Evolutionary conservation across 2,113 vertebrate species (phyloP), one percentile per base, ranked within the genome.

Genomic region (Turdus rufiventris): DNA sequence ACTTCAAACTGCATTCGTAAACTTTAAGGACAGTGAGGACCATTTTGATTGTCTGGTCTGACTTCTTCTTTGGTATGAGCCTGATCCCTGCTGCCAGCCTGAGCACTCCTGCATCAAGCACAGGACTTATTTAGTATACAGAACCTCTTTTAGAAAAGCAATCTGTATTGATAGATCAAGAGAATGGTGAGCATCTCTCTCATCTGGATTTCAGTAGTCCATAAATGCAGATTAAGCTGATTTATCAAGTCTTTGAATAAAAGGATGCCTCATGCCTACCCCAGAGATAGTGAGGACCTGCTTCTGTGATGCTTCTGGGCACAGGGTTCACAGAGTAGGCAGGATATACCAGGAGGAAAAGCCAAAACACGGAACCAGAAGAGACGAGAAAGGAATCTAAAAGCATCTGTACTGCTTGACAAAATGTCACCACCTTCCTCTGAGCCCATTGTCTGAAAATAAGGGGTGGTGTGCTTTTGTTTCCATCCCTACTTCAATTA

Each of bases 1-100:
- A 21, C 45, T 91, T 95, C 67, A 68, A 93, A 85, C 16, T 66
- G 58, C 29, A 72, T 61, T 88, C 34, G 57, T 60, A 78, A 84
- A 73, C 34, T 63, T 66, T 19, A 75, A 62, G 38, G 70, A 42
- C 48, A 72, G 29, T 0, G 0, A 74, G 42, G 47, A 54, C 18
- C 12, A 33, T 62, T 94, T 29, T 78, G n/a, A 68, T 86, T 18
- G 7, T 42, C 36, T 79, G 34, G 9, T 67, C 65, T 89, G 47
- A 66, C 38, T 61, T 85, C 14, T 57, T 61, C 5, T 12, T 50
- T 60, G 9, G 14, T 60, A 25, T 54, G 79, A 76, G 54, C 28
- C 33, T 45, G 16, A 24, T 63, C n/a, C 4, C 17, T 60, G 6
- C 12, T 40, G 40, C 20, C 57, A 75, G n/a, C 29, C 29, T 57